A percentile compares a stretch with the other conserved stretches of the same genome.
These are phyloP conservation scores for Phalloptychus januarius DNA, from an alignment of 2,797 vertebrate genomes.

Conservation along the genomic window DNA sequence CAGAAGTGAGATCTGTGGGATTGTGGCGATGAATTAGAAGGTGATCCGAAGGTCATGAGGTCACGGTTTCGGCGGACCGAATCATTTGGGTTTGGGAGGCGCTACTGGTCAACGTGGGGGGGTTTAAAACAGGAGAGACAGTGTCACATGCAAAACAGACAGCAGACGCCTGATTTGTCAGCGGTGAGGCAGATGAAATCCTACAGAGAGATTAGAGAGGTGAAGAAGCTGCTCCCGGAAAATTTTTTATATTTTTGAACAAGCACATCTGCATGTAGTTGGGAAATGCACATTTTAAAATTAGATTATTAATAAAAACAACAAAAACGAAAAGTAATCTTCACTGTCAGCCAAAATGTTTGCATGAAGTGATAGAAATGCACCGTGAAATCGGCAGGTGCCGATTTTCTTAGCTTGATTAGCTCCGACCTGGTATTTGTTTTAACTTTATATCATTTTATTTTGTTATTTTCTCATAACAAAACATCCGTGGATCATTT, in stretches of 20 bases:
- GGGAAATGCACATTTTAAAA: slow-evolving; percentile 27
- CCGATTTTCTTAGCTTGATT: neutral
- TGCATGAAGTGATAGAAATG: neutral
- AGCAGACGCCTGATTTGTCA: slow-evolving; percentile 24
- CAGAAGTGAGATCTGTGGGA: slow-evolving; percentile 62
- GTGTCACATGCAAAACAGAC: slow-evolving; percentile 25
- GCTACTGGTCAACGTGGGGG: slow-evolving; percentile 31
- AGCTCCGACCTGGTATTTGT: neutral
- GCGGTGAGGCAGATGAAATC: slow-evolving; percentile 39
- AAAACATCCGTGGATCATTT: too few species aligned
- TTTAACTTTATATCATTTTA: too few species aligned
- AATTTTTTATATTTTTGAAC: slow-evolving; percentile 5
- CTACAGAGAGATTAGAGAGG: slow-evolving; percentile 32
- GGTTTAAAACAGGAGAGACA: slow-evolving; percentile 28
- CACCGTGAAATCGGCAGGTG: neutral
- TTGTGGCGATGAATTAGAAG: slow-evolving; percentile 50
- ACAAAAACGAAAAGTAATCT: neutral
- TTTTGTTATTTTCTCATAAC: too few species aligned
- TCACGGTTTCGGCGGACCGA: slow-evolving; percentile 19
- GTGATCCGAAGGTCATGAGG: slow-evolving; percentile 51
- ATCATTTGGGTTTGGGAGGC: slow-evolving; percentile 36
- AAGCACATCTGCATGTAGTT: slow-evolving; percentile 27
- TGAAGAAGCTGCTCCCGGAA: neutral
- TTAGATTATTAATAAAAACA: slow-evolving; percentile 9
- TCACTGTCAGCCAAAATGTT: slow-evolving; percentile 10